These are phyloP conservation scores for Hyalella azteca DNA, from an alignment of 2,888 invertebrate genomes.

Conservation along the genomic window DNA sequence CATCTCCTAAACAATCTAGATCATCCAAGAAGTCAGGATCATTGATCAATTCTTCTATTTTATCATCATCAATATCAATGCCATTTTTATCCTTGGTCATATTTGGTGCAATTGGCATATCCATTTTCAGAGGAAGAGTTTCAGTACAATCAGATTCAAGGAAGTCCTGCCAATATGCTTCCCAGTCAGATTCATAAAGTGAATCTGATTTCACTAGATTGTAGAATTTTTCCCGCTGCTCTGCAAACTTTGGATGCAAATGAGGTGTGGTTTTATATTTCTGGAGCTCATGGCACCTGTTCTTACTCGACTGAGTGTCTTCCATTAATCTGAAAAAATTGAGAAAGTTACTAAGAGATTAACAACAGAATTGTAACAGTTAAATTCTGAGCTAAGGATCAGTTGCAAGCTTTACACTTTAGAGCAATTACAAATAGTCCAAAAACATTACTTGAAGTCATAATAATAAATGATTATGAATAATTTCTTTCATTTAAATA, in stretches of 20 bases:
- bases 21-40: slow-evolving; percentile 22
- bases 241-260: background rate
- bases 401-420: too few relatives aligned
- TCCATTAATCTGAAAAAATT: too few relatives aligned
- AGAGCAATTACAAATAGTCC: too few relatives aligned
- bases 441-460: too few relatives aligned
- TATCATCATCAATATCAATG: background rate
- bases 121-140: too few relatives aligned
- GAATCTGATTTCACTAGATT: background rate
- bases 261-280: background rate
- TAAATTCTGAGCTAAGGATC: too few relatives aligned
- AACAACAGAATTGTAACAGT: too few relatives aligned
- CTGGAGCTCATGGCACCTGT: too few relatives aligned
- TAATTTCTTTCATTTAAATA: too few relatives aligned
- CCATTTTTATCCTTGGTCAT: background rate
- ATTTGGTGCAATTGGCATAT: background rate
- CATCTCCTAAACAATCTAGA: background rate
- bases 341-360: too few relatives aligned
- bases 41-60: slow-evolving; percentile 1
- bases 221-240: background rate
- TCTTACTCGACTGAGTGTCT: too few relatives aligned
- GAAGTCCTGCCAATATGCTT: background rate
- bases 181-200: slow-evolving; percentile 13
- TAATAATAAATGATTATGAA: too few relatives aligned
- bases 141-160: slow-evolving; percentile 1